phyloP scores from a whole-genome alignment of 2,888 invertebrate genomes.

The Noctua comes region DNA sequence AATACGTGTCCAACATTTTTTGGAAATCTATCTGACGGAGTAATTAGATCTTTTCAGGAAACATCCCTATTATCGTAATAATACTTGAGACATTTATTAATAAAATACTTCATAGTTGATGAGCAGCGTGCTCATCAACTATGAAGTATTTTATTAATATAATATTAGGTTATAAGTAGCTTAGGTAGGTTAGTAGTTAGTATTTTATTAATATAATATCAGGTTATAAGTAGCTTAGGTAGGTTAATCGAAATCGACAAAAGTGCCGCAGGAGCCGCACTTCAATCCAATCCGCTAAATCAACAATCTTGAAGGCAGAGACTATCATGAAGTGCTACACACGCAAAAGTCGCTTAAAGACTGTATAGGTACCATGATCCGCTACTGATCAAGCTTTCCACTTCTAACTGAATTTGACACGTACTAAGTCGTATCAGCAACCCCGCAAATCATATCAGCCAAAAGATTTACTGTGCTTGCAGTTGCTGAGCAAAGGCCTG shows the following conservation, averaged over 20 bases:
- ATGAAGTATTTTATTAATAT: no score
- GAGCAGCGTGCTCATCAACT: no score
- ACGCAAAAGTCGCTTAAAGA: neutral
- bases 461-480: neutral
- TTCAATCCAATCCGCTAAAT: neutral
- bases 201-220: no score
- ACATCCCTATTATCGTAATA: no score
- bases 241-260: neutral
- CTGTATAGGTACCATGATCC: neutral
- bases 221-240: no score
- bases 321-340: neutral
- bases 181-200: no score
- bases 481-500: neutral
- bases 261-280: neutral
- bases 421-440: neutral
- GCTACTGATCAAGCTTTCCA: neutral
- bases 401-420: neutral
- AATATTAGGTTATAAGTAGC: no score
- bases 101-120: neutral
- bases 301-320: neutral
- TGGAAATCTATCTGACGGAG: no score
- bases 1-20: no score
- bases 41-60: no score
- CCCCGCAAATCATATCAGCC: neutral
- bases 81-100: neutral